Evolutionary conservation across 1,140 invertebrate species (phyloP).

Genomic region (Drepana arcuata): DNA sequence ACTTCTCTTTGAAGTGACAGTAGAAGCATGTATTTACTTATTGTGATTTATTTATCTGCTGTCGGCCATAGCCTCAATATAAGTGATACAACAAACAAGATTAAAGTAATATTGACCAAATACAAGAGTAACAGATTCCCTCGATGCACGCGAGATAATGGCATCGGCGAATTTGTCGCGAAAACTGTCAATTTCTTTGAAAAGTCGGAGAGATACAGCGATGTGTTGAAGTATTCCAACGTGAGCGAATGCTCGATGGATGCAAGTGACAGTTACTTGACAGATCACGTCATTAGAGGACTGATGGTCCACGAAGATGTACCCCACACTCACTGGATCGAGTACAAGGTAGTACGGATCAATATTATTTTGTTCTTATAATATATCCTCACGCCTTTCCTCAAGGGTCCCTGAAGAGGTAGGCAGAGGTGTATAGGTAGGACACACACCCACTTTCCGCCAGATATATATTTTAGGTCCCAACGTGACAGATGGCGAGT

Average conservation of each 20-base stretch:
- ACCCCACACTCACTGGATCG: slow-evolving; percentile 33
- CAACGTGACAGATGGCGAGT: background rate
- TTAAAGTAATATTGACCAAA: slow-evolving; percentile 21
- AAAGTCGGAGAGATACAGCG: slow-evolving; percentile 24
- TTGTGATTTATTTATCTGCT: slow-evolving; percentile 16
- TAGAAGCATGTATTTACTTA: slow-evolving; percentile 1
- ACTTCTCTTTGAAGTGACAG: no score
- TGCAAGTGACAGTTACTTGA: slow-evolving; percentile 13
- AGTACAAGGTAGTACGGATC: slow-evolving; percentile 34
- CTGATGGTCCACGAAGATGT: slow-evolving; percentile 28
- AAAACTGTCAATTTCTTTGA: slow-evolving; percentile 24
- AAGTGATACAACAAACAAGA: slow-evolving; percentile 26
- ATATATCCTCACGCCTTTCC: no score
- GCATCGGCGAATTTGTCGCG: slow-evolving; percentile 17
- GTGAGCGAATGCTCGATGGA: slow-evolving; percentile 24
- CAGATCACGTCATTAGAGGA: slow-evolving; percentile 23
- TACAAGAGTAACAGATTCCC: slow-evolving; percentile 16
- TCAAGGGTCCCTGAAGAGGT: no score
- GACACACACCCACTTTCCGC: background rate
- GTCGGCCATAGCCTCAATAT: slow-evolving; percentile 15
- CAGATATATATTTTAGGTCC: background rate
- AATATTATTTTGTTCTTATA: background rate
- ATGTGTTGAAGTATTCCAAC: slow-evolving; percentile 25
- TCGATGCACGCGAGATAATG: slow-evolving; percentile 14
- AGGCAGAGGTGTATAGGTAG: background rate